A percentile compares a stretch with the other conserved stretches of the same genome.
phyloP scores from a whole-genome alignment of 2,888 invertebrate genomes.

The Scrobipalpa costella region DNA sequence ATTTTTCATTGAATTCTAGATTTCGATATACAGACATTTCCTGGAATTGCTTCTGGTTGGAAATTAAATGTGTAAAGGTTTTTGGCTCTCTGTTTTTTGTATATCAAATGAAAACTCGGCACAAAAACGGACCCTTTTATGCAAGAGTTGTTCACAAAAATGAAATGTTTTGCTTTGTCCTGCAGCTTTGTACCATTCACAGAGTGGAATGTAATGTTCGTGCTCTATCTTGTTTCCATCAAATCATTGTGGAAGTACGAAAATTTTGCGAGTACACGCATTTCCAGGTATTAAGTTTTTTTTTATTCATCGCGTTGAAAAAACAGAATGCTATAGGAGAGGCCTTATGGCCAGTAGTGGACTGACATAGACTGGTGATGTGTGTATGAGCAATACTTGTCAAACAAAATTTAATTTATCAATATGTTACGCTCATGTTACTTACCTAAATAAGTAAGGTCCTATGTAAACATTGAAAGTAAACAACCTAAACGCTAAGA shows the following conservation, averaged over 20 bases:
- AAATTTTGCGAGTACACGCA: neutral
- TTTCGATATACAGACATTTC: neutral
- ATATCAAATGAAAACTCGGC: neutral
- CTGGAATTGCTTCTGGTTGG: neutral
- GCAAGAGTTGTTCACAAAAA: neutral
- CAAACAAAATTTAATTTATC: no score
- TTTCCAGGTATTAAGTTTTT: neutral
- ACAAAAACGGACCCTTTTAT: neutral
- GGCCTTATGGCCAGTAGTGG: no score
- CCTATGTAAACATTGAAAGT: neutral
- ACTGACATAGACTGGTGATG: no score
- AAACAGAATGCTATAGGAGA: no score
- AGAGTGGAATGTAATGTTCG: neutral
- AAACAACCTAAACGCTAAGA: no score
- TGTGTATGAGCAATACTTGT: no score
- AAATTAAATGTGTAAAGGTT: neutral
- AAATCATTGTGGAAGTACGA: constrained; percentile 20
- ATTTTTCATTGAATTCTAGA: constrained; percentile 8
- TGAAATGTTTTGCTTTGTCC: neutral
- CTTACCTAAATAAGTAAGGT: no score
- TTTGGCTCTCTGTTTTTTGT: neutral
- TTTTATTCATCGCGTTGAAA: no score
- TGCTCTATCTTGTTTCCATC: constrained; percentile 26
- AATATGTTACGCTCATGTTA: no score
- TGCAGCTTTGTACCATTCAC: neutral